phyloP scores from a whole-genome alignment of 92 coral and sea anemone species.

The Isaurus tuberculatus region DNA sequence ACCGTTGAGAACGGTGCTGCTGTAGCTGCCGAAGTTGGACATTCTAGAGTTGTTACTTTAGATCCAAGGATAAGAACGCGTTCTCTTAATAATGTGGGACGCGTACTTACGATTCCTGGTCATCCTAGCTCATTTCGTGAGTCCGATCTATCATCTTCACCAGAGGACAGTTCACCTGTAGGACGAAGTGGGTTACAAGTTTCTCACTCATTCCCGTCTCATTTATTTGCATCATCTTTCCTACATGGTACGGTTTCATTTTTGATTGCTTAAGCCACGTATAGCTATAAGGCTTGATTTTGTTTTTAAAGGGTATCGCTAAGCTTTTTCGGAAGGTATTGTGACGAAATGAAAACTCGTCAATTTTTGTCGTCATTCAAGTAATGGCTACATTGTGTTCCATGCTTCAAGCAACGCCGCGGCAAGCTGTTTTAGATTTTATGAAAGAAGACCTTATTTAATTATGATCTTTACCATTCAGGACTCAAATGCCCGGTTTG shows the following conservation, averaged over 20 bases:
- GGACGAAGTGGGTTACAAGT: conserved; percentile 79
- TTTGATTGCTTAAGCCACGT: neutral
- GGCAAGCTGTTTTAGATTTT: neutral
- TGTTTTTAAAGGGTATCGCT: neutral
- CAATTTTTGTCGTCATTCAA: conserved; percentile 33
- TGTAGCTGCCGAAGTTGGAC: conserved; percentile 75
- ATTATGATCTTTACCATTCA: conserved; percentile 44
- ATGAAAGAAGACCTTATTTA: neutral
- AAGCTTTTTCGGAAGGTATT: neutral
- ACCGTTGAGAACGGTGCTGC: conserved; percentile 69
- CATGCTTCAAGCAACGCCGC: conserved; percentile 7
- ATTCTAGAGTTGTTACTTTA: conserved; percentile 80
- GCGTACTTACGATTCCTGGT: conserved; percentile 80
- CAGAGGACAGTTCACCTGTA: conserved; percentile 79
- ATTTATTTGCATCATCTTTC: conserved; percentile 78
- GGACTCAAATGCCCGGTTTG: conserved; percentile 99
- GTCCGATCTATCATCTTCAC: conserved; percentile 85
- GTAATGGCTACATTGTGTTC: conserved; percentile 29
- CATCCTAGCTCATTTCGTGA: conserved; percentile 85
- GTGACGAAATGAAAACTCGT: conserved; percentile 4
- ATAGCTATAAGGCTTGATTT: conserved; percentile 2
- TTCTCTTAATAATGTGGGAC: conserved; percentile 87
- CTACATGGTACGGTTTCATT: conserved; percentile 53
- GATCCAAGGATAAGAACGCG: conserved; percentile 88
- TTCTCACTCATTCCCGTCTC: conserved; percentile 90